Base-by-base conservation (phyloP, 2,888 invertebrate species). In the Napeogenes sylphis region DNA sequence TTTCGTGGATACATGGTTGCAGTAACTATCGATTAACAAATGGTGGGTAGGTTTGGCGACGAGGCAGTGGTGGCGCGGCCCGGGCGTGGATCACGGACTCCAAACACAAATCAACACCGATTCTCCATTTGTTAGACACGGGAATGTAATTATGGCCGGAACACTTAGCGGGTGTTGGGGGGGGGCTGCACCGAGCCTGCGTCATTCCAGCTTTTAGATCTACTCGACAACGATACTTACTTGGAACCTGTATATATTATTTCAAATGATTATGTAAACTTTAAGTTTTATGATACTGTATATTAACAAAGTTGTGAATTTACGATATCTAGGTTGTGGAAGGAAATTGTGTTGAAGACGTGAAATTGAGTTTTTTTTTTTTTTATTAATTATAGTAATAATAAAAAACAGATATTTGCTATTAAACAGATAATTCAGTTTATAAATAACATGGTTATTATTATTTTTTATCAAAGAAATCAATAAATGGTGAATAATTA, bases 121-220 rank as follows among this genome's bases (percentile, higher is more conserved):
- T 91, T 91, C 91, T 91, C 91, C 91, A 91, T 91, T 91, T 91
- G 91, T 91, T 91, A 90, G 91, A 91, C 91, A 91, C 88, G 90
- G 88, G 89, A 91, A 91, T 90, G 90, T 91, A 91, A 91, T 91
- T 91, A 91, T 91, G 90, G 87, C 85, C 85, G 87, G 87, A 86
- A 86, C 85, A 85, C 84, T 85, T 84, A 81, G 81, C 75, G 80
- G 82, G 82, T 62, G 65, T 61, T 47, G 62, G 68, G 58, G 71
- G 61, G 66, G 69, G 65, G 66, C 62, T 65, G 69, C 67, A 68
- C 51, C 12, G 77, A 75, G 78, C 81, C 21, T 21, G 77, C 85
- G 83, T 85, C 87, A 87, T 85, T 85, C 82, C 81, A 81, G 87
- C 87, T 87, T 90, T 89, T 88, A 89, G 87, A 86, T 85, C 78